Conservation (phyloP, 2,113 vertebrate species). For the Syrrhaptes paradoxus region DNA sequence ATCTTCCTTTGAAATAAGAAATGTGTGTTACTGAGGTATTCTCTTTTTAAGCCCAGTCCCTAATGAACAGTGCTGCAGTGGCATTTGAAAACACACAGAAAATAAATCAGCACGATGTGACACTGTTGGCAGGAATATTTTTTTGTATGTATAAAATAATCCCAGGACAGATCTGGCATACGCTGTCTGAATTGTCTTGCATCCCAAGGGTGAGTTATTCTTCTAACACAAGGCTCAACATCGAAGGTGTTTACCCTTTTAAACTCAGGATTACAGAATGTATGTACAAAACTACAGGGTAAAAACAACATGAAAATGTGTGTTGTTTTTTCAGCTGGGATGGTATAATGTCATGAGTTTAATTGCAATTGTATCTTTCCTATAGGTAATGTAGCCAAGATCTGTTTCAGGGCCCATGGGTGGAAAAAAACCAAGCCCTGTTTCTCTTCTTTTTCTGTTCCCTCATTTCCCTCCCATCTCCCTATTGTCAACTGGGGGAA, state of each 20-base stretch:
- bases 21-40: background rate
- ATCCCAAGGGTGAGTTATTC: background rate
- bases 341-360: background rate
- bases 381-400: background rate
- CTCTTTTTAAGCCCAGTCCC: background rate
- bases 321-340: background rate
- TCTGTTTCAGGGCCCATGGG: background rate
- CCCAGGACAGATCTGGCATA: background rate
- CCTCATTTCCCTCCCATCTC: slow-evolving; percentile 25
- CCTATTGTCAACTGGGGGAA: background rate
- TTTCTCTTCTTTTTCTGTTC: slow-evolving; percentile 1
- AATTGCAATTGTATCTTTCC: background rate
- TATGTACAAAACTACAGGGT: background rate
- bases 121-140: background rate
- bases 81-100: background rate
- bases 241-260: background rate
- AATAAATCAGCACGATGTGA: slow-evolving; percentile 5
- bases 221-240: background rate
- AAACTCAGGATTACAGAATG: background rate
- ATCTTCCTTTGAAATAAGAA: background rate
- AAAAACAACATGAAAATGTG: background rate
- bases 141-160: background rate
- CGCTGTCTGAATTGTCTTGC: background rate
- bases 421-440: background rate
- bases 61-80: background rate